These are phyloP conservation scores for Siderastrea siderea DNA, from an alignment of 92 coral and sea anemone genomes.

Conservation along the genomic window DNA sequence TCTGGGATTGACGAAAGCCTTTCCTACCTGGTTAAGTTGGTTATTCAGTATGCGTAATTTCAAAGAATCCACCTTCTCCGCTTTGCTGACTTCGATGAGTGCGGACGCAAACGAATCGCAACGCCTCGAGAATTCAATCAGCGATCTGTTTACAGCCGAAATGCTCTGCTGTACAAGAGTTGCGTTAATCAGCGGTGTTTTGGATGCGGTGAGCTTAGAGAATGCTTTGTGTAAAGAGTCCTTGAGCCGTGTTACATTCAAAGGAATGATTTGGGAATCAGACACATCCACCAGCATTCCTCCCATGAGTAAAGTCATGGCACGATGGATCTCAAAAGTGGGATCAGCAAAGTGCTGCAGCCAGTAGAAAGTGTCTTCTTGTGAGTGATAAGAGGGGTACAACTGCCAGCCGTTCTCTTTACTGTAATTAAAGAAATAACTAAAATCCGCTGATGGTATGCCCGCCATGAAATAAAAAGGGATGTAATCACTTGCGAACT, in stretches of 20 bases:
- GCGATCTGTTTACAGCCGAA: constrained; percentile 53
- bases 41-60: constrained; percentile 83
- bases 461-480: constrained; percentile 80
- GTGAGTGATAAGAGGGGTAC: constrained; percentile 92
- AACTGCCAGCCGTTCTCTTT: constrained; percentile 11
- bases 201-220: neutral
- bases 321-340: constrained; percentile 78
- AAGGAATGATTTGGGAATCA: constrained; percentile 80
- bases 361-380: constrained; percentile 91
- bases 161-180: constrained; percentile 2
- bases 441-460: constrained; percentile 88
- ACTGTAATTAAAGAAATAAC: constrained; percentile 77
- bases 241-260: constrained; percentile 72
- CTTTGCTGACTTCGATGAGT: constrained; percentile 25
- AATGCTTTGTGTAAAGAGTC: constrained; percentile 48
- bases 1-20: constrained; percentile 77
- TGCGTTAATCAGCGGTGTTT: neutral
- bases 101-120: constrained; percentile 62
- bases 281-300: constrained; percentile 80
- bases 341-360: constrained; percentile 86
- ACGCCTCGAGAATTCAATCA: constrained; percentile 42
- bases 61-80: constrained; percentile 30
- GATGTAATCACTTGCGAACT: constrained; percentile 81
- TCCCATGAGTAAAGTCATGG: constrained; percentile 84
- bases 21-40: constrained; percentile 85